Percentiles rank a stretch among this genome's conserved stretches.
Conservation (phyloP, 2,113 vertebrate genomes). For the Phrynosoma platyrhinos region DNA sequence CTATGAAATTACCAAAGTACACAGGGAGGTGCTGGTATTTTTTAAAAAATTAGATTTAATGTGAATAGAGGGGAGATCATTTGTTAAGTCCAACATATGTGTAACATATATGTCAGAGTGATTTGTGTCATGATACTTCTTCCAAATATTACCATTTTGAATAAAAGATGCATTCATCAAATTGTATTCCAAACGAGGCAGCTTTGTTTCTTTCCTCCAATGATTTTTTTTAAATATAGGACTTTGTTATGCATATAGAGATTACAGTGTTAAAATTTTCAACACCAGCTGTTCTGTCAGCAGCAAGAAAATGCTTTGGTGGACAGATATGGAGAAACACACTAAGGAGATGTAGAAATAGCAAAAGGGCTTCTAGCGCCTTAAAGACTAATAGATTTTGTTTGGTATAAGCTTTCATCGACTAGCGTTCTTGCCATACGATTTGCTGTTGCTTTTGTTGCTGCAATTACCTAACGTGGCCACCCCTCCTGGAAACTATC, state of each 20-base stretch:
- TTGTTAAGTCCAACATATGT: not conserved
- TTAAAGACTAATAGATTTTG: too few relatives aligned
- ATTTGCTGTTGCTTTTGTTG: not conserved
- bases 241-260: not conserved
- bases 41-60: not conserved
- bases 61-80: not conserved
- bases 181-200: not conserved
- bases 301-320: not conserved
- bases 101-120: not conserved
- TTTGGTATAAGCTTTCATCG: too few relatives aligned
- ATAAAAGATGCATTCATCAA: constrained; percentile 17
- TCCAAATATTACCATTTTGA: not conserved
- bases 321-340: not conserved
- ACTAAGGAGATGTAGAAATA: not conserved
- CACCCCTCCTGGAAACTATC: too few relatives aligned
- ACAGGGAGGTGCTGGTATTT: not conserved
- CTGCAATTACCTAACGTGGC: too few relatives aligned
- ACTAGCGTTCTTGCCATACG: too few relatives aligned
- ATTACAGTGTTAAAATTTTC: not conserved
- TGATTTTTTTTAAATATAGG: not conserved
- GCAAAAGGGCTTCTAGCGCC: too few relatives aligned
- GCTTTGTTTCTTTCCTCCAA: not conserved
- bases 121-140: not conserved
- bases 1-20: not conserved
- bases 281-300: not conserved